phyloP scores from a whole-genome alignment of 2,888 invertebrate genomes.

The Ophion ellenae region DNA sequence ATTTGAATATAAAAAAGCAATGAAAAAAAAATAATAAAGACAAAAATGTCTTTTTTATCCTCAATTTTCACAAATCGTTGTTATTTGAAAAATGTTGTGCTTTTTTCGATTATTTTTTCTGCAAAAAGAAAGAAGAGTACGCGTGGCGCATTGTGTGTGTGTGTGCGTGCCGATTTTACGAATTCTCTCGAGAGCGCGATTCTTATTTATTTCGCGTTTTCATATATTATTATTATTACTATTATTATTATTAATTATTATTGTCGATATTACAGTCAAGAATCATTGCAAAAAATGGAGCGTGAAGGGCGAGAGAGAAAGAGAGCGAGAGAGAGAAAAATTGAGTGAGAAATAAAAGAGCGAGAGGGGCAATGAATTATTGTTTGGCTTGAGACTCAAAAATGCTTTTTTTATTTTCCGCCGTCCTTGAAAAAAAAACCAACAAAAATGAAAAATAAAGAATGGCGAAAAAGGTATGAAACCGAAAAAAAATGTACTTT shows the following conservation, averaged over 20 bases:
- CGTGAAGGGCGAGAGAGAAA: slow-evolving; percentile 36
- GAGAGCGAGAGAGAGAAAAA: slow-evolving; percentile 57
- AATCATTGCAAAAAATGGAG: slow-evolving; percentile 70
- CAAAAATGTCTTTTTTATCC: background rate
- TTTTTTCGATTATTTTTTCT: background rate
- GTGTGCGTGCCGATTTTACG: slow-evolving; percentile 30
- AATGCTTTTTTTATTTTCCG: slow-evolving; percentile 78
- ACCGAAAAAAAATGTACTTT: background rate
- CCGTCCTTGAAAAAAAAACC: slow-evolving; percentile 38
- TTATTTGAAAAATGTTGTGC: background rate
- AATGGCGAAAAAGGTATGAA: background rate
- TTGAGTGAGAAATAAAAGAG: slow-evolving; percentile 35
- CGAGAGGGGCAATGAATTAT: slow-evolving; percentile 71
- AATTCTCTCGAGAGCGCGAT: slow-evolving; percentile 39
- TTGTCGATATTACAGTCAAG: slow-evolving; percentile 65
- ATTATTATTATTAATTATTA: slow-evolving; percentile 45
- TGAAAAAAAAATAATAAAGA: background rate
- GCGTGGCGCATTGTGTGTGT: slow-evolving; percentile 37
- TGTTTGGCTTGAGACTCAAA: slow-evolving; percentile 79
- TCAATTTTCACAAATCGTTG: background rate
- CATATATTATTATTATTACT: slow-evolving; percentile 44
- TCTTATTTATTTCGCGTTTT: slow-evolving; percentile 41
- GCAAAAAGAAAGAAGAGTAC: background rate
- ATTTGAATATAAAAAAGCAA: no score
- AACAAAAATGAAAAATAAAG: slow-evolving; percentile 14